Base-by-base conservation (phyloP, 2,113 vertebrate species). In the Trogon melanurus region DNA sequence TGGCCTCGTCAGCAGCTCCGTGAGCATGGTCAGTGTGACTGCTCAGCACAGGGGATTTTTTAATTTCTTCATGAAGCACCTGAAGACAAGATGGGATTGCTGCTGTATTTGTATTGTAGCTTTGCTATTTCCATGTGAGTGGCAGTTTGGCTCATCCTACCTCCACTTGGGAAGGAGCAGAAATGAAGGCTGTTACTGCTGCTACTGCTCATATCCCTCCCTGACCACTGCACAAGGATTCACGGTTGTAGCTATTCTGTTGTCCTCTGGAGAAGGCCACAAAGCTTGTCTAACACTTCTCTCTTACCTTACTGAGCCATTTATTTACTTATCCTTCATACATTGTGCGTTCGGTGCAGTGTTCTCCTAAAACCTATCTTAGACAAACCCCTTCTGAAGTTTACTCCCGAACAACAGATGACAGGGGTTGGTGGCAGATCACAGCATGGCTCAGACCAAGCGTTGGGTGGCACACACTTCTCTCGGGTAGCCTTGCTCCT, bases 1-100 rank as follows among this genome's bases (percentile, higher is more conserved):
- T 34, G 67, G 58, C 58, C 21, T 86, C 0, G 0, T 58, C 79
- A 94, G 74, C 66, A 62, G 75, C 75, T 11, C 62, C 0, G 1
- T 66, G 57, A 86, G 51, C 9, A 2, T 1, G 2, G 36, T 62
- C 44, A 70, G 36, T n/a, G 79, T 62, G 79, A 51, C 44, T 47
- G 54, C 79, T 94, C 53, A 64, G 62, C 62, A 36, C 54, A 21
- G 34, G 30, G 62, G 1, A 0, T 27, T 50, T 45, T 75, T 76
- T 10, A 47, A 76, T 91, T 83, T 85, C 79, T 75, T 65, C 38
- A 22, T 62, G 38, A 69, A 76, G 54, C 50, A 64, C 23, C 25
- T 65, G 85, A 44, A 7, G n/a, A 57, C 21, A 13, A 26, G 48
- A 29, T 1, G 3, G 26, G 72, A 51, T 58, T 76, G 54, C 76